Conservation (phyloP, 2,888 invertebrate species). For the Opisthograptis luteolata region DNA sequence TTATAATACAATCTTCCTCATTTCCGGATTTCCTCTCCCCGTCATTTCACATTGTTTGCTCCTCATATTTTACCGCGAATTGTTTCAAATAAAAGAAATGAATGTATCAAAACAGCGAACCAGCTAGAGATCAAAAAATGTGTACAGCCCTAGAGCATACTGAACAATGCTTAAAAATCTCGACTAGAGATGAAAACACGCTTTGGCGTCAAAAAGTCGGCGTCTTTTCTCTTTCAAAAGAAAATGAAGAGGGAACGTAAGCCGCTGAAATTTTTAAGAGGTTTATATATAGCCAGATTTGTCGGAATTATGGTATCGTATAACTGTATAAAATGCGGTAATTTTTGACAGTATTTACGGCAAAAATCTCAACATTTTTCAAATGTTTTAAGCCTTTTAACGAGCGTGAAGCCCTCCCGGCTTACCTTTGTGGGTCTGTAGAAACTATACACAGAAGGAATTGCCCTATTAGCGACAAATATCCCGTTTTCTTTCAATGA, state of each 20-base stretch:
- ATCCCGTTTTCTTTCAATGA: too few relatives aligned
- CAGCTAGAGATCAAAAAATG: constrained; percentile 24
- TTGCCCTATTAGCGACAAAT: too few relatives aligned
- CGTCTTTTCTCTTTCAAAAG: constrained; percentile 19
- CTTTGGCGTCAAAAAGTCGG: constrained; percentile 29
- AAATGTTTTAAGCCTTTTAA: too few relatives aligned
- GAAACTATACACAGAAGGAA: too few relatives aligned
- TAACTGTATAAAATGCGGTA: background rate
- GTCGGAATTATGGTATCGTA: background rate
- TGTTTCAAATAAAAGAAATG: constrained; percentile 15
- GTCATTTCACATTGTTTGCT: constrained; percentile 12
- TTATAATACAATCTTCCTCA: background rate
- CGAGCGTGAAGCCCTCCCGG: too few relatives aligned
- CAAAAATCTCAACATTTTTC: too few relatives aligned
- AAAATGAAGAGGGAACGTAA: constrained; percentile 23
- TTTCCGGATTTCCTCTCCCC: constrained; percentile 1
- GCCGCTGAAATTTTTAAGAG: constrained; percentile 22
- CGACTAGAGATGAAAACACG: constrained; percentile 31
- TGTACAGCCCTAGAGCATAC: constrained; percentile 27
- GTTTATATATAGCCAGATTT: constrained; percentile 14
- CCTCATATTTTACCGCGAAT: constrained; percentile 3
- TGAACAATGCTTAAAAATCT: constrained; percentile 37
- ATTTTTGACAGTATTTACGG: too few relatives aligned
- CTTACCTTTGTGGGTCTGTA: too few relatives aligned
- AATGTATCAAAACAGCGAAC: constrained; percentile 2